Percentiles rank a stretch among this genome's conserved stretches.
These are phyloP conservation scores for Lamprotornis superbus DNA, from an alignment of 2,113 vertebrate species.

Conservation along the genomic window DNA sequence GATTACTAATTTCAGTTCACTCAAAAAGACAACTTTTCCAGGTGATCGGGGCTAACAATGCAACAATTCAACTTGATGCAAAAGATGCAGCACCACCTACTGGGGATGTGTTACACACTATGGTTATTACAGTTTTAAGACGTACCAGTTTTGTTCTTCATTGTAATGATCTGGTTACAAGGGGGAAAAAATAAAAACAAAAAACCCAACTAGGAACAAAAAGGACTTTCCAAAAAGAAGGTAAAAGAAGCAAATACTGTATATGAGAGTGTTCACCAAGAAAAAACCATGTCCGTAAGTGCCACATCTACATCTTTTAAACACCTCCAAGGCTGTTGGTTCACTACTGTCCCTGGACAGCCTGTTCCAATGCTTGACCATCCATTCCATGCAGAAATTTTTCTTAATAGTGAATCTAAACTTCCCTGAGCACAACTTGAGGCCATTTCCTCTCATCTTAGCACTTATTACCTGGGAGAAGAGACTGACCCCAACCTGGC, in stretches of 20 bases:
- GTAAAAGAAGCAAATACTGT: background rate
- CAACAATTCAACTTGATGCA: background rate
- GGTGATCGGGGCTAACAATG: background rate
- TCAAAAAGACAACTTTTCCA: background rate
- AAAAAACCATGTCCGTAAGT: background rate
- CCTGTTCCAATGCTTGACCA: background rate
- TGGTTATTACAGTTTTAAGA: background rate
- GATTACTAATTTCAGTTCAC: background rate
- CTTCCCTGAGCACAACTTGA: background rate
- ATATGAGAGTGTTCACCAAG: background rate
- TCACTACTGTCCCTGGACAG: background rate
- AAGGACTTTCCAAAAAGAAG: background rate
- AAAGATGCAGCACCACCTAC: constrained; percentile 57
- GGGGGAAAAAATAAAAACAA: background rate
- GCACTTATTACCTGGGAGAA: background rate
- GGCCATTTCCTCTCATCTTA: background rate
- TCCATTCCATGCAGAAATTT: background rate
- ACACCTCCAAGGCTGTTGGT: background rate
- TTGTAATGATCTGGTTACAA: background rate
- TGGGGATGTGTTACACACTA: background rate
- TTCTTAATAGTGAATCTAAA: background rate
- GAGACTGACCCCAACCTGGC: fast-evolving
- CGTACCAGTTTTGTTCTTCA: background rate
- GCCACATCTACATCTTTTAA: background rate
- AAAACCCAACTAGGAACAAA: background rate